Conservation (phyloP, 2,797 vertebrate species). For the Taenioides sp. region DNA sequence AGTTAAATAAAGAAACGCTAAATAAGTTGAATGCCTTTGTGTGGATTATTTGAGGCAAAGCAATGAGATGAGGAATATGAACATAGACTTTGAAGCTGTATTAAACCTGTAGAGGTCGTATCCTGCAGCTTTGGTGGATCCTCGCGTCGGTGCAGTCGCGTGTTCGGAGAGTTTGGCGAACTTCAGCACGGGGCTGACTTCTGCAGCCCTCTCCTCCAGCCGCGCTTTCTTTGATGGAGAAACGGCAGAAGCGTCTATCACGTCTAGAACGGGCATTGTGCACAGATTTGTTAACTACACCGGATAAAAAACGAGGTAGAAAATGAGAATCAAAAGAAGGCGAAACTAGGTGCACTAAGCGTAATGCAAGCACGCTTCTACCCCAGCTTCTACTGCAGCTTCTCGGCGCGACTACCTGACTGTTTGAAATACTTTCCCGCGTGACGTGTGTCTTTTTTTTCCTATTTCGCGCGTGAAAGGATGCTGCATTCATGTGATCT, state of each 20-base stretch:
- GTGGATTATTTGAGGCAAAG: neutral
- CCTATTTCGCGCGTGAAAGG: too few relatives aligned
- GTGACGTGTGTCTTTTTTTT: too few relatives aligned
- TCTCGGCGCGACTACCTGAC: neutral
- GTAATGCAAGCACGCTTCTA: neutral
- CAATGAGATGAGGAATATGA: too few relatives aligned
- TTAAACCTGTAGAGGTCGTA: conserved; percentile 93
- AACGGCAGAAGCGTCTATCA: conserved; percentile 26
- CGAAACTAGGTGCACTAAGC: neutral
- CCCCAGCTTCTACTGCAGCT: neutral
- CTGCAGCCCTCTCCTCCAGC: conserved; percentile 29
- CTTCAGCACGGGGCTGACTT: conserved; percentile 66
- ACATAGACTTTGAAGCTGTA: too few relatives aligned
- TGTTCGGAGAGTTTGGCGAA: conserved; percentile 88
- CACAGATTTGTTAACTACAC: neutral
- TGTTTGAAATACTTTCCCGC: conserved; percentile 36
- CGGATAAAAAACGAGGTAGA: neutral
- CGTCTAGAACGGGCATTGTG: conserved; percentile 83
- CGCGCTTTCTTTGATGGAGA: conserved; percentile 82
- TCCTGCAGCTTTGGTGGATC: conserved; percentile 88
- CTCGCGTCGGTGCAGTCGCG: conserved; percentile 83
- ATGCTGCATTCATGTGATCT: too few relatives aligned
- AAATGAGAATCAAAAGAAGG: neutral
- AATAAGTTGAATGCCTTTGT: neutral
- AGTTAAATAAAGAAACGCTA: neutral